Conservation (phyloP, 2,797 vertebrate genomes). For the Lepus oiostolus region DNA sequence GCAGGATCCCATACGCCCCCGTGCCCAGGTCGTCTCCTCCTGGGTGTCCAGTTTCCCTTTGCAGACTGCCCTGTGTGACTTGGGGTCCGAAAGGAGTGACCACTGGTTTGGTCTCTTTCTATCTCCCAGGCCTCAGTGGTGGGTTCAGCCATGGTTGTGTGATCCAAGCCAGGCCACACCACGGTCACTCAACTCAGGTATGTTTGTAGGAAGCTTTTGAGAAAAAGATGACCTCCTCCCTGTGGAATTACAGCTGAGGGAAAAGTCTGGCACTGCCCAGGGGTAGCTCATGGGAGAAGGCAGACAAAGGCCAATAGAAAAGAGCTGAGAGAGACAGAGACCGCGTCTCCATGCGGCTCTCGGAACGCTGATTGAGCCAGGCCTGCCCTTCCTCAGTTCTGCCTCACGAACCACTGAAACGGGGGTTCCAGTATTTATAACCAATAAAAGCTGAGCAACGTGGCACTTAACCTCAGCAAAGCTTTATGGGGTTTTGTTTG, state of each 20-base stretch:
- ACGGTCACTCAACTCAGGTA: background rate
- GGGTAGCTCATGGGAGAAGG: background rate
- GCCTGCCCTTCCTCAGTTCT: background rate
- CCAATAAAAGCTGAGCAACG: slow-evolving; percentile 54
- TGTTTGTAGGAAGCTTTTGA: background rate
- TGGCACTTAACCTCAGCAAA: background rate
- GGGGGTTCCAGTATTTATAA: slow-evolving; percentile 35
- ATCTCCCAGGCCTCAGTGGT: background rate
- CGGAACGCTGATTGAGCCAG: background rate
- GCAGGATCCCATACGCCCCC: background rate
- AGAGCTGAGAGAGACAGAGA: slow-evolving; percentile 2
- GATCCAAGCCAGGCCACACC: background rate
- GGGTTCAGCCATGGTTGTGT: background rate
- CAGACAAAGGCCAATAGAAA: background rate
- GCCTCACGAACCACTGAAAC: background rate
- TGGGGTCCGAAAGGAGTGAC: too few relatives aligned
- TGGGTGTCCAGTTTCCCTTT: background rate
- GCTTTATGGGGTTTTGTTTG: slow-evolving; percentile 45
- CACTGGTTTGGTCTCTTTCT: too few relatives aligned
- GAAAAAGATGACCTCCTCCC: background rate
- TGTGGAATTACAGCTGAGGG: background rate
- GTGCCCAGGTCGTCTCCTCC: background rate
- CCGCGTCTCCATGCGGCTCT: too few relatives aligned
- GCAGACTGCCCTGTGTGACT: background rate
- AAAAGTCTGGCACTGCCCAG: background rate